Evolutionary conservation across 2,888 invertebrate species (phyloP).

Genomic region (Trimorus sp.): DNA sequence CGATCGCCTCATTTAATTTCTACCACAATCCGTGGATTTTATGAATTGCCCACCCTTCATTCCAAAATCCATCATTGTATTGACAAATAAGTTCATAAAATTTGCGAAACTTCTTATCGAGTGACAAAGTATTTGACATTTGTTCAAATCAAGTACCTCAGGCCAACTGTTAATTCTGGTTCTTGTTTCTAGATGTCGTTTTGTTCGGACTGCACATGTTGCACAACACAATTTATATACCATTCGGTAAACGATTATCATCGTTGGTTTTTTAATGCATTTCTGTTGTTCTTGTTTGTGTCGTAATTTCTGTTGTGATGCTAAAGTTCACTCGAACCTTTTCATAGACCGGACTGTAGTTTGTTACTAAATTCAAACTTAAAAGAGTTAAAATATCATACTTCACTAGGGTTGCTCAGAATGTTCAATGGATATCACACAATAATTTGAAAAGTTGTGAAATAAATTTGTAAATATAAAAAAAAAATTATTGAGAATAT

Average conservation of each 20-base stretch:
- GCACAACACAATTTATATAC: conserved; percentile 63
- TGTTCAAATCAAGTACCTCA: conserved; percentile 51
- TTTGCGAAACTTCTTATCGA: conserved; percentile 10
- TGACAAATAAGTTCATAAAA: conserved; percentile 10
- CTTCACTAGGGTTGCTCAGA: too few relatives aligned
- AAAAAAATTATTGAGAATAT: too few relatives aligned
- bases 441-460: too few relatives aligned
- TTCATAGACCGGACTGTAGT: conserved; percentile 33
- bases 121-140: conserved; percentile 6
- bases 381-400: too few relatives aligned
- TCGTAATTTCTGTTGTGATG: conserved; percentile 4
- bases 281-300: conserved; percentile 25
- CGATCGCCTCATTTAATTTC: neutral
- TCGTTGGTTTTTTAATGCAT: conserved; percentile 36
- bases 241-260: conserved; percentile 60
- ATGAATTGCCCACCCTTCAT: too few relatives aligned
- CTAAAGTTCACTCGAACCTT: conserved; percentile 27
- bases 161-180: conserved; percentile 34
- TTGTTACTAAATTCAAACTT: conserved; percentile 17
- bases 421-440: too few relatives aligned
- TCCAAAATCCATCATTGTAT: too few relatives aligned
- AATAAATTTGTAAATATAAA: too few relatives aligned
- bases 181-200: conserved; percentile 64
- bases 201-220: conserved; percentile 63
- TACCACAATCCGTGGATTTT: too few relatives aligned